Base-by-base conservation (phyloP, 2,888 invertebrate species). In the Cataglyphis rosenhaueri region DNA sequence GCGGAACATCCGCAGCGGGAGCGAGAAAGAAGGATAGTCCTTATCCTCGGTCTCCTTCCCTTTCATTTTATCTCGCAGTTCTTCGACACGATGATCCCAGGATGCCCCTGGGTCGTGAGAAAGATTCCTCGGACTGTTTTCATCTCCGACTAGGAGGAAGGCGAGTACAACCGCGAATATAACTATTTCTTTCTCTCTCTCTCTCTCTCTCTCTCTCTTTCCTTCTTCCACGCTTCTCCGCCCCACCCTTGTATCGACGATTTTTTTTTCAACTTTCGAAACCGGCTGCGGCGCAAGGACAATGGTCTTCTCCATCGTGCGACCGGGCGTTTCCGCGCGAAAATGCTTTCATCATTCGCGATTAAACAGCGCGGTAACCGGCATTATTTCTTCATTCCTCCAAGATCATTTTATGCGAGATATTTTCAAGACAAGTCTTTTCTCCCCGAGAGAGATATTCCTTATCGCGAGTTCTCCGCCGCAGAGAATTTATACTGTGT, bases 101-200 rank as follows among this genome's bases (percentile, higher is more conserved):
- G 78, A 84, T 88, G 76, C 66, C 84, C 76, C 82, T 83, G 71
- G 84, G 88, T 84, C 88, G 90, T 88, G 89, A 88, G 88, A 88
- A 89, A 89, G 88, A 88, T 82, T 78, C 84, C 62, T 66, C 75
- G 74, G 68, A 82, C 76, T 76, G 88, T 89, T 89, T 89, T 89
- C 88, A 86, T 82, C 48, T 52, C 62, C 61, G 64, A 71, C 81
- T 38, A 66, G 61, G 65, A 55, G 44, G 61, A 70, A 70, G 55
- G 52, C 64, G 12, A 65, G 55, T 70, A 62, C 29, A 86, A 84
- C 86, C 61, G 62, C 78, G 78, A 57, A 59, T 61, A 32, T n/a
- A 44, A 52, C 57, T 79, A 62, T 84, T 78, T 82, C 86, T 62
- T 12, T 35, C 35, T 48, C 52, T 65, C 12, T 29, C 32, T 15